These are phyloP conservation scores for Drosophila persimilis DNA, from an alignment of 1,140 invertebrate species.

Conservation along the genomic window DNA sequence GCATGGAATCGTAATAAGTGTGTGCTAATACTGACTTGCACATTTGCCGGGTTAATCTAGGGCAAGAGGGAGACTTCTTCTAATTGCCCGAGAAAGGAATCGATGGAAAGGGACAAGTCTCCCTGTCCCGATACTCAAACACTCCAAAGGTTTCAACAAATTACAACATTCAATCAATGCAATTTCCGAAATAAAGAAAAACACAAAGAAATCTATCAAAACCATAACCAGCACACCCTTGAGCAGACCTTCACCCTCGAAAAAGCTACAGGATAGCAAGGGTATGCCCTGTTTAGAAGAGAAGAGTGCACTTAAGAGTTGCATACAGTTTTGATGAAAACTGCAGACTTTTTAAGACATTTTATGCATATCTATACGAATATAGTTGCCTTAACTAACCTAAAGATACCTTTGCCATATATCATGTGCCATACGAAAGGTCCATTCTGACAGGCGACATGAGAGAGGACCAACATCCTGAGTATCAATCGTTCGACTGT, in stretches of 20 bases:
- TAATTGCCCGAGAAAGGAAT: conserved; percentile 44
- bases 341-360: not conserved
- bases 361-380: too few species aligned
- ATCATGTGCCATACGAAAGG: too few species aligned
- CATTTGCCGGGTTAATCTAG: conserved; percentile 46
- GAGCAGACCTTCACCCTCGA: conserved; percentile 19
- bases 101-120: conserved; percentile 15
- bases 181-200: conserved; percentile 36
- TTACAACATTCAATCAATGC: conserved; percentile 67
- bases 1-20: conserved; percentile 28
- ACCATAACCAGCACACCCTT: conserved; percentile 65
- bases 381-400: too few species aligned
- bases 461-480: not conserved
- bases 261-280: conserved; percentile 1
- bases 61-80: conserved; percentile 15
- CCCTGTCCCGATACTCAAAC: not conserved
- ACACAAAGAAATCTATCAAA: conserved; percentile 65
- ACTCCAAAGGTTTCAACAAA: conserved; percentile 62
- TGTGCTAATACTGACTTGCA: conserved; percentile 35
- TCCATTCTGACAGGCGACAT: too few species aligned
- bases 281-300: too few species aligned
- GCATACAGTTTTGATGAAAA: too few species aligned
- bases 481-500: conserved; percentile 26
- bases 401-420: too few species aligned
- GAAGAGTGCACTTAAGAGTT: too few species aligned